Base-by-base conservation (phyloP, 2,888 invertebrate genomes). In the Drosophila picticornis region DNA sequence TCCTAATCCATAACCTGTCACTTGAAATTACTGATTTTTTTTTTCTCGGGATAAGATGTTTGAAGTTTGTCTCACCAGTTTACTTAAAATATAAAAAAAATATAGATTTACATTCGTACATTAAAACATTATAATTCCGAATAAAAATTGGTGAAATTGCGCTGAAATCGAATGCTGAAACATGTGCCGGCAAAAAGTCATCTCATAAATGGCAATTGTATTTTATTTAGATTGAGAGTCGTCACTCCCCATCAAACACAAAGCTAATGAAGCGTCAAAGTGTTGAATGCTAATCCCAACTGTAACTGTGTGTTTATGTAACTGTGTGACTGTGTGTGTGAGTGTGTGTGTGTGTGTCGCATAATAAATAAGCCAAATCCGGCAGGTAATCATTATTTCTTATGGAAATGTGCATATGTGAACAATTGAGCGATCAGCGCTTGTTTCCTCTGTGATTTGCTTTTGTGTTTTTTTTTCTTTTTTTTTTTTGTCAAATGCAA, bases 241-340 rank as follows among this genome's bases (percentile, higher is more conserved):
- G 50, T 55, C 61, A 56, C 67, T 53, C 53, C 57, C 13, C 51
- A 50, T 27, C 64, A 25, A 68, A 48, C 50, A 11, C 31, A 29
- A 56, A 58, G 48, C 85, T 84, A 84, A 88, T 84, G 88, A 88
- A 77, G 83, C 77, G 77, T 73, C 75, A 88, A 84, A 82, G 88
- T 87, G 84, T 84, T 84, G 83, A 80, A 82, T 62, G 80, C 34
- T 71, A 84, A 75, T 70, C 48, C 38, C 43, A 66, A 48, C 29
- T 22, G 27, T 57, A 22, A 2, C 27, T 36, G 25, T 50, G 19
- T 48, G 7, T 46, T 19, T 53, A 52, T 22, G 40, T 51, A 38
- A 7, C 4, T n/a, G 13, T 27, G 36, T 29, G 19, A 43, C 25
- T 27, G 11, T 58, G 60, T 25, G 13, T 11, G 2, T 25, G n/a